Percentiles rank a stretch among this genome's conserved stretches.
These are phyloP conservation scores for Drosophila nigrodunni DNA, from an alignment of 1,140 invertebrate genomes.

Conservation along the genomic window DNA sequence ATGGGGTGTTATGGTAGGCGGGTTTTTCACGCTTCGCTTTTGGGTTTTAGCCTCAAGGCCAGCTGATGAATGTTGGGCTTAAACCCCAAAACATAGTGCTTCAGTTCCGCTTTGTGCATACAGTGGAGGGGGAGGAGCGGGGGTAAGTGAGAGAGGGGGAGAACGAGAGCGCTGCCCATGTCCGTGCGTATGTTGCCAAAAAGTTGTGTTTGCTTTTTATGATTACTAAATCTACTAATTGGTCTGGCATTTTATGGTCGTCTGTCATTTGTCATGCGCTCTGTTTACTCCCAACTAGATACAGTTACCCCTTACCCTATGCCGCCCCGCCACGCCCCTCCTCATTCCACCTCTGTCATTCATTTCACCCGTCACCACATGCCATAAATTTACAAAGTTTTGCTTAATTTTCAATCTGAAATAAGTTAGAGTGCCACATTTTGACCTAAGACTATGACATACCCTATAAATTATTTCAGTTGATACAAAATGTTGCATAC, in stretches of 20 bases:
- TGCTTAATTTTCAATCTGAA: slow-evolving; percentile 2
- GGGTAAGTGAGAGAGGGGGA: neutral
- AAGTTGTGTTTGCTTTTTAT: slow-evolving; percentile 41
- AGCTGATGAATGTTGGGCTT: neutral
- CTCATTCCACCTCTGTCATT: no score
- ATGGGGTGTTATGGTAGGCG: neutral
- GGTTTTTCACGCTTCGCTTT: slow-evolving; percentile 7
- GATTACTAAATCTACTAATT: slow-evolving; percentile 63
- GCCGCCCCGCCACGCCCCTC: neutral
- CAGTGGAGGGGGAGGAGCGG: neutral
- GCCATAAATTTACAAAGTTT: slow-evolving; percentile 2
- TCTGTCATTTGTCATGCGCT: slow-evolving; percentile 45
- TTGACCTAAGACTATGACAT: no score
- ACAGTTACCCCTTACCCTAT: neutral
- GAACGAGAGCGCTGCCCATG: neutral
- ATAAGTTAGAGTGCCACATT: no score
- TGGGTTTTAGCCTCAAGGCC: slow-evolving; percentile 44
- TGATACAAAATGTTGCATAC: no score
- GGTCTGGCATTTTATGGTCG: slow-evolving; percentile 44
- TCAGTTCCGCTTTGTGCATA: slow-evolving; percentile 18
- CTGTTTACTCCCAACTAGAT: neutral
- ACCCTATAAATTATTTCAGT: no score
- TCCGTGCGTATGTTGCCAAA: slow-evolving; percentile 42
- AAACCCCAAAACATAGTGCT: slow-evolving; percentile 6
- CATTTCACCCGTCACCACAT: neutral